phyloP scores from a whole-genome alignment of 2,113 vertebrate genomes.

The Myanophis thanlyinensis region DNA sequence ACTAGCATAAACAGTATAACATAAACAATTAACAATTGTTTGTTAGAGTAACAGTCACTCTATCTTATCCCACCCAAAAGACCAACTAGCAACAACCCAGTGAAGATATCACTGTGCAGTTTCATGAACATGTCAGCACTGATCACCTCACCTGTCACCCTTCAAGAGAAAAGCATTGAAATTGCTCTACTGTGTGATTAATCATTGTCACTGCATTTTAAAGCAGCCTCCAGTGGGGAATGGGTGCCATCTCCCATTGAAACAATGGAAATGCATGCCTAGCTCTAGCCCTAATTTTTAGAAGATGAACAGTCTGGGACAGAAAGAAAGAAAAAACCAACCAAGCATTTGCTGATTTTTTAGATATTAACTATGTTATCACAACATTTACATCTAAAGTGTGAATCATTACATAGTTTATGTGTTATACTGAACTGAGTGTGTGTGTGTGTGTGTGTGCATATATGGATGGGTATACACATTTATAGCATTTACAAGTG shows the following conservation, averaged over 20 bases:
- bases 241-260: neutral
- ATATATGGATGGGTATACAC: neutral
- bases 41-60: too few relatives aligned
- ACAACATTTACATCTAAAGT: neutral
- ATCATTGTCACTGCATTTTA: conserved; percentile 1
- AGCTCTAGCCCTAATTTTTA: neutral
- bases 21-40: neutral
- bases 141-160: neutral
- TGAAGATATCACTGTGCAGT: neutral
- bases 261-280: conserved; percentile 7
- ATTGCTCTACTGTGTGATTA: neutral
- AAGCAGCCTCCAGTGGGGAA: neutral
- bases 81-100: neutral
- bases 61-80: neutral
- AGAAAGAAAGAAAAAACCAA: neutral
- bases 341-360: neutral
- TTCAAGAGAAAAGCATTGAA: conserved; percentile 1
- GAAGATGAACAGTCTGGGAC: neutral
- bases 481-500: neutral
- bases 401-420: neutral
- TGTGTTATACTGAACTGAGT: neutral
- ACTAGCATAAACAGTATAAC: neutral
- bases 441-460: neutral
- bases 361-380: neutral
- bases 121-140: neutral